A percentile compares a stretch with the other conserved stretches of the same genome.
Evolutionary conservation across 2,797 vertebrate genomes (phyloP).

Genomic region (Chelon labrosus): DNA sequence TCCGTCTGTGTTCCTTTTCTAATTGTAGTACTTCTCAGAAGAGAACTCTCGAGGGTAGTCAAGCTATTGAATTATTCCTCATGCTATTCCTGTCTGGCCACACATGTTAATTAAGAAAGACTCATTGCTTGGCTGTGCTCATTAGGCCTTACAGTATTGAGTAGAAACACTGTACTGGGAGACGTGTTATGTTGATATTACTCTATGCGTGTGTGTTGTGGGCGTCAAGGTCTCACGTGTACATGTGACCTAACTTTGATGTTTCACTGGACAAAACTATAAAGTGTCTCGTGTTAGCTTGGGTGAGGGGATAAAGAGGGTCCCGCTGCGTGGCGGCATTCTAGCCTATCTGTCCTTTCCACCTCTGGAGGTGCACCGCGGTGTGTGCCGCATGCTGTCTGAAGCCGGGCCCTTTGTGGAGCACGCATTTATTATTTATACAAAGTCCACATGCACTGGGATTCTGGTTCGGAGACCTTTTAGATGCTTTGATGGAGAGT

Average conservation of each 20-base stretch:
- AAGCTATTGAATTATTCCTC: slow-evolving; percentile 40
- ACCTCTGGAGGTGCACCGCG: slow-evolving; percentile 48
- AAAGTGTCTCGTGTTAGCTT: slow-evolving; percentile 49
- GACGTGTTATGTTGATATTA: no score
- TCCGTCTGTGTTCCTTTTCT: slow-evolving; percentile 7
- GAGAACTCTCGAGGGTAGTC: slow-evolving; percentile 12
- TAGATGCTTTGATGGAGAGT: slow-evolving; percentile 59
- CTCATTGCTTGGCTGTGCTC: slow-evolving; percentile 23
- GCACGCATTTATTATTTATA: slow-evolving; percentile 73
- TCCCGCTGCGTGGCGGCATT: slow-evolving; percentile 59
- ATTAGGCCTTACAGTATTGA: slow-evolving; percentile 15
- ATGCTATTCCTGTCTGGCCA: slow-evolving; percentile 32
- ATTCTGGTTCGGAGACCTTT: slow-evolving; percentile 55
- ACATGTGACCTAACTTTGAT: slow-evolving; percentile 74
- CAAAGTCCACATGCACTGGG: slow-evolving; percentile 29
- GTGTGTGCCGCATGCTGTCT: slow-evolving; percentile 40
- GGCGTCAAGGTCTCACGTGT: slow-evolving; percentile 14
- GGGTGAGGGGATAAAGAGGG: slow-evolving; percentile 43
- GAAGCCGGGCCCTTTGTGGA: slow-evolving; percentile 46
- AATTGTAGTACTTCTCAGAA: slow-evolving; percentile 27
- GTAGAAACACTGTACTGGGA: background rate
- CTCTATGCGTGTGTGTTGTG: slow-evolving; percentile 7
- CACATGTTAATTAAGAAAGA: slow-evolving; percentile 43
- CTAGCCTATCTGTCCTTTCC: slow-evolving; percentile 61
- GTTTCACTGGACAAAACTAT: slow-evolving; percentile 36